Percentiles rank a stretch among this genome's conserved stretches.
Conservation (phyloP, 2,797 vertebrate genomes). For the Sparus aurata region DNA sequence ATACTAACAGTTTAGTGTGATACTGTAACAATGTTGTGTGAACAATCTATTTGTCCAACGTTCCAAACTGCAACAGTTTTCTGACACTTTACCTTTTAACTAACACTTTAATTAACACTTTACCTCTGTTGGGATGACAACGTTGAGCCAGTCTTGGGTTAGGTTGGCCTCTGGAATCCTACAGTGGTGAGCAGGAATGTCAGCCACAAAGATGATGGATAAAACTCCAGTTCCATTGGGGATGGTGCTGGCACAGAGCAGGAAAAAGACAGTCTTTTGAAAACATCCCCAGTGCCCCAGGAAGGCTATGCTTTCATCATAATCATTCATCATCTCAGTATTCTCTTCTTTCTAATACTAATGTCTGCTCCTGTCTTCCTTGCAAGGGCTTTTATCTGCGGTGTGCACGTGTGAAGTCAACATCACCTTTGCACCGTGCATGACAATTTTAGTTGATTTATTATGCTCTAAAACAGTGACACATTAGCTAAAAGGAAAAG, state of each 20-base stretch:
- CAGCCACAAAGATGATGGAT: constrained; percentile 83
- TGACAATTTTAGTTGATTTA: too few relatives aligned
- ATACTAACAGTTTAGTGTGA: too few relatives aligned
- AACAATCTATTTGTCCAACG: neutral
- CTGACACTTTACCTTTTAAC: constrained; percentile 17
- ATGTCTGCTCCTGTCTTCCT: neutral
- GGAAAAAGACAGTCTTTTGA: constrained; percentile 85
- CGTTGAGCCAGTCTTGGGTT: neutral
- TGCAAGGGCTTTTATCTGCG: neutral
- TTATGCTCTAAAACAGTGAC: neutral
- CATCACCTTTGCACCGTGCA: neutral
- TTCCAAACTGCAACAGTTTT: neutral
- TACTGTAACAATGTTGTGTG: neutral
- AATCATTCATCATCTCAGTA: constrained; percentile 66
- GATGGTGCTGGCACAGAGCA: constrained; percentile 86
- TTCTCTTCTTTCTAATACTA: neutral
- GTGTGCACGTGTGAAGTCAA: too few relatives aligned
- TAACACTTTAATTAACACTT: too few relatives aligned
- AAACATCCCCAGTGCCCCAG: constrained; percentile 86
- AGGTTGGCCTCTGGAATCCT: too few relatives aligned
- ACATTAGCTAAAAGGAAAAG: too few relatives aligned
- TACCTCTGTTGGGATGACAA: constrained; percentile 80
- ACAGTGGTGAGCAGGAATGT: constrained; percentile 44
- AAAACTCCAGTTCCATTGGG: constrained; percentile 86
- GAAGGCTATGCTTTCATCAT: constrained; percentile 81